phyloP scores from a whole-genome alignment of 2,797 vertebrate species.

The Epinephelus coioides region DNA sequence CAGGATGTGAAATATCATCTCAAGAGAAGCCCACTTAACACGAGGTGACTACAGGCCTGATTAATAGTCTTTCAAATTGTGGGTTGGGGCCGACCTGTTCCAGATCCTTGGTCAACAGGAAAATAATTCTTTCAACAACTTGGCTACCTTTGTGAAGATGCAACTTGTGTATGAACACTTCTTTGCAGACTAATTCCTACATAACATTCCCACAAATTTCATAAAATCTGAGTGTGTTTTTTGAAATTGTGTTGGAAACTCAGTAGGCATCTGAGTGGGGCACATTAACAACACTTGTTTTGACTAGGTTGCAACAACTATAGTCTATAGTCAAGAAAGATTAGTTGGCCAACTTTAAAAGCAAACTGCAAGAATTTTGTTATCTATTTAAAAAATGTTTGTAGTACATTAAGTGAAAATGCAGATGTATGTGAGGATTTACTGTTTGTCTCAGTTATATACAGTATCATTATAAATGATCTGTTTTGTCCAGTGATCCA shows the following conservation, averaged over 20 bases:
- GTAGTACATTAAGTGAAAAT: not conserved
- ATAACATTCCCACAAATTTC: not conserved
- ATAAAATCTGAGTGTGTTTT: not conserved
- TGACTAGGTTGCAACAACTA: not conserved
- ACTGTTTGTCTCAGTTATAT: not conserved
- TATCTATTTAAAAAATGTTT: not conserved
- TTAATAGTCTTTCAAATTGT: slow-evolving; percentile 22
- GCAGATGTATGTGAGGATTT: not conserved
- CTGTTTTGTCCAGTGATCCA: not conserved
- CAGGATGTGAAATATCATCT: slow-evolving; percentile 26
- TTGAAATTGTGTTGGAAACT: not conserved
- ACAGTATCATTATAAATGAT: not conserved
- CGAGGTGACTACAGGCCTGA: slow-evolving; percentile 8
- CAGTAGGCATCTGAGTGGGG: not conserved
- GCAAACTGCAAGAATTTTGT: no score
- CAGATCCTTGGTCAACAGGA: not conserved
- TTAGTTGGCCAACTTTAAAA: not conserved
- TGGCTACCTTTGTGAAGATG: not conserved
- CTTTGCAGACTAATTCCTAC: not conserved
- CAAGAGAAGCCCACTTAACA: not conserved
- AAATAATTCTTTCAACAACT: not conserved
- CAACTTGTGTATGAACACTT: not conserved
- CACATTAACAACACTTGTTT: not conserved
- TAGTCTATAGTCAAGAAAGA: not conserved
- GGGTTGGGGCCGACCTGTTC: not conserved